These are phyloP conservation scores for Leptopilina boulardi DNA, from an alignment of 1,140 invertebrate genomes.

Conservation along the genomic window DNA sequence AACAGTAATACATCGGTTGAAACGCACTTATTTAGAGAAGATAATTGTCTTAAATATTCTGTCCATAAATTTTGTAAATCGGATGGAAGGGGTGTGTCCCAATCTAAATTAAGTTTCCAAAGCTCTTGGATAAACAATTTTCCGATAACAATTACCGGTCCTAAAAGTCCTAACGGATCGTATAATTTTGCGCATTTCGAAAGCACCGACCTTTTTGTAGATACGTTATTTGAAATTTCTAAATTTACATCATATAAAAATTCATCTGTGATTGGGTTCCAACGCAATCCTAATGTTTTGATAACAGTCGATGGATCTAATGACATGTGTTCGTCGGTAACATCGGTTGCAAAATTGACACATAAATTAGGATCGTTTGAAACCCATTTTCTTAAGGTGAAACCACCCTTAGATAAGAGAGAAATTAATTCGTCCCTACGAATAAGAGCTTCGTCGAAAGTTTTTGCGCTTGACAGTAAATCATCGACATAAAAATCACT, in stretches of 20 bases:
- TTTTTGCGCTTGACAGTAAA: neutral
- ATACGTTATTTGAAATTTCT: neutral
- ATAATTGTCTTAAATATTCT: slow-evolving; percentile 20
- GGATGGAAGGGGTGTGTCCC: slow-evolving; percentile 3
- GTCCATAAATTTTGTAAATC: neutral
- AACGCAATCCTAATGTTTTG: slow-evolving; percentile 38
- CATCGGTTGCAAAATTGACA: neutral
- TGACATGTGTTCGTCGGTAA: neutral
- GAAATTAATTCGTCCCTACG: neutral
- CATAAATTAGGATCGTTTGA: slow-evolving; percentile 7
- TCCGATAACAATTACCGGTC: slow-evolving; percentile 30
- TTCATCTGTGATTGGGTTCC: slow-evolving; percentile 1
- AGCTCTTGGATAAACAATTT: slow-evolving; percentile 40
- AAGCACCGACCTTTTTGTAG: slow-evolving; percentile 38
- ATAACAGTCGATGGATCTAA: neutral
- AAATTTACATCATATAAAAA: slow-evolving; percentile 17
- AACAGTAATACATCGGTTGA: slow-evolving; percentile 2
- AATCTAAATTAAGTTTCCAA: slow-evolving; percentile 34
- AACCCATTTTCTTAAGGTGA: slow-evolving; percentile 26
- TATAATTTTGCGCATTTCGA: slow-evolving; percentile 40
- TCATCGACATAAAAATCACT: slow-evolving; percentile 23
- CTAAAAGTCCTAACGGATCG: slow-evolving; percentile 39
- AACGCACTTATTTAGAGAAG: neutral
- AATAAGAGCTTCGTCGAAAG: neutral
- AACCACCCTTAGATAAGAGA: neutral